Percentiles rank a stretch among this genome's conserved stretches.
Conservation (phyloP, 2,797 vertebrate species). For the Dendrocincla tyrannina region DNA sequence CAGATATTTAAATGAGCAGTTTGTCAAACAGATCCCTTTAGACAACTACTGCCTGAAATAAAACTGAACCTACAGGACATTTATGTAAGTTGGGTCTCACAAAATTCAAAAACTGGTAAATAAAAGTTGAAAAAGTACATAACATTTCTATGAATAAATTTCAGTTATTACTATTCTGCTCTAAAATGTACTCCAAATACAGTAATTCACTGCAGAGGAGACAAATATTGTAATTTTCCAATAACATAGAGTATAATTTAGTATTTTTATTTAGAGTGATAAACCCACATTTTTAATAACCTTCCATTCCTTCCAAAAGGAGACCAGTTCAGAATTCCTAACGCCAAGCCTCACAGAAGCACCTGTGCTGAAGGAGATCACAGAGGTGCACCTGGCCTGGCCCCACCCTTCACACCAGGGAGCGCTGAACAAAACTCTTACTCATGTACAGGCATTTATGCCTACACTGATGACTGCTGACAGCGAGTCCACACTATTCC, state of each 20-base stretch:
- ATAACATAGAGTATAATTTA: background rate
- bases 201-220: slow-evolving; percentile 17
- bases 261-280: background rate
- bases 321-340: background rate
- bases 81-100: background rate
- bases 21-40: background rate
- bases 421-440: background rate
- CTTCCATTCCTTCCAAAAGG: background rate
- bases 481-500: background rate
- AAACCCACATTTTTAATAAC: background rate
- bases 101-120: background rate
- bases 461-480: fast-evolving
- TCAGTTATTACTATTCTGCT: slow-evolving; percentile 1
- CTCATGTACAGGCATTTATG: background rate
- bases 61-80: background rate
- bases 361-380: background rate
- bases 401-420: background rate
- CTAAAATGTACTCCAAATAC: background rate
- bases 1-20: background rate
- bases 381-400: background rate
- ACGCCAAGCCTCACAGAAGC: background rate
- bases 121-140: background rate
- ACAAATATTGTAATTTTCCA: background rate
- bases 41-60: background rate
- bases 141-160: background rate